These are phyloP conservation scores for Girardia tigrina DNA, from an alignment of 2,888 invertebrate genomes.

Conservation along the genomic window DNA sequence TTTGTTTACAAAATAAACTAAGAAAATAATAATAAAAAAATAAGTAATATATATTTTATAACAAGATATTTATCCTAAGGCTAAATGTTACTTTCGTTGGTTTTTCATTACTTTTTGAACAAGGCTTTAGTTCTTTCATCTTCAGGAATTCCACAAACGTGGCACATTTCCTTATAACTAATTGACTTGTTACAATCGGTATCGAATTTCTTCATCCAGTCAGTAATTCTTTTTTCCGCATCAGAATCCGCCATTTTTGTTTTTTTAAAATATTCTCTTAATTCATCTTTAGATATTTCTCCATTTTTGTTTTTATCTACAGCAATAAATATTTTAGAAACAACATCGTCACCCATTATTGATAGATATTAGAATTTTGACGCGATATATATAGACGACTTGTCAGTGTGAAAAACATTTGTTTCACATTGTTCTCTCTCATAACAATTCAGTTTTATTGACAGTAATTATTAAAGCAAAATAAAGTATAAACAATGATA, in stretches of 20 bases:
- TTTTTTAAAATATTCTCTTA: conserved; percentile 13
- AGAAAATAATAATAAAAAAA: no score
- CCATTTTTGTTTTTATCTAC: conserved; percentile 5
- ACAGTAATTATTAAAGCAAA: no score
- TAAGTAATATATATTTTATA: no score
- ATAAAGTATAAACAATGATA: no score
- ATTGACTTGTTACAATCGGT: background rate
- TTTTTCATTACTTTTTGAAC: conserved; percentile 9
- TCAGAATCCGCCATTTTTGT: background rate
- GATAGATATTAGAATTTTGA: no score
- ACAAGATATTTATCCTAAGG: no score
- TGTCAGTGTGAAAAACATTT: no score
- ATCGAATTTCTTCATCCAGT: conserved; percentile 5
- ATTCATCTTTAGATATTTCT: background rate
- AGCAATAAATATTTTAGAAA: background rate
- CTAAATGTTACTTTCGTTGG: no score
- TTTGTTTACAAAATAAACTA: no score
- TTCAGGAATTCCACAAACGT: background rate
- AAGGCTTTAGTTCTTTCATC: background rate
- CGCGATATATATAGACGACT: no score
- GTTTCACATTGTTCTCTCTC: no score
- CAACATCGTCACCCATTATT: conserved; percentile 11
- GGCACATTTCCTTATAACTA: conserved; percentile 5
- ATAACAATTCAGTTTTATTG: no score
- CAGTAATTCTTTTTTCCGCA: conserved; percentile 5